Evolutionary conservation across 2,113 vertebrate genomes (phyloP).

Genomic region (Lophotis ruficrista): DNA sequence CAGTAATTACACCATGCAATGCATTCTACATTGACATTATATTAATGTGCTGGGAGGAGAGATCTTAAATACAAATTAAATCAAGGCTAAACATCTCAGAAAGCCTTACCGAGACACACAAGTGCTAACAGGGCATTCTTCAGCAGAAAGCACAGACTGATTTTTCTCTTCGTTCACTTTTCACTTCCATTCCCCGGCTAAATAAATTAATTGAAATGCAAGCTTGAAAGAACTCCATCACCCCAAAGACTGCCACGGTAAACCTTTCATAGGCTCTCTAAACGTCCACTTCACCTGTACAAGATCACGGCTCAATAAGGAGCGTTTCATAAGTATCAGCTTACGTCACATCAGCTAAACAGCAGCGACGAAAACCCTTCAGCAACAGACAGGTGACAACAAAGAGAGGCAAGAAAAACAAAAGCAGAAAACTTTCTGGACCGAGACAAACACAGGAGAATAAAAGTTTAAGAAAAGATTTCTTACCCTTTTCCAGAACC

Average conservation of each 20-base stretch:
- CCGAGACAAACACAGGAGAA: constrained; percentile 53
- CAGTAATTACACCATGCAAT: constrained; percentile 66
- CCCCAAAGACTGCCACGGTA: not conserved
- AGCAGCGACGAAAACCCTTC: not conserved
- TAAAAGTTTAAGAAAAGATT: constrained; percentile 67
- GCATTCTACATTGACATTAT: constrained; percentile 67
- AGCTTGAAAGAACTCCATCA: not conserved
- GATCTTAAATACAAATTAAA: constrained; percentile 68
- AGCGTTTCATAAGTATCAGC: not conserved
- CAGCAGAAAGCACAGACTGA: not conserved
- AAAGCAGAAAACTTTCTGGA: constrained; percentile 63
- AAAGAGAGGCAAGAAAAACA: constrained; percentile 1
- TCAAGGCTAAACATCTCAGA: constrained; percentile 64
- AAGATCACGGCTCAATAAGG: not conserved
- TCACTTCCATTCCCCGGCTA: constrained; percentile 24
- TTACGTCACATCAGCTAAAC: not conserved
- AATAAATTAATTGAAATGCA: constrained; percentile 15
- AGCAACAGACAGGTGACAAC: constrained; percentile 28
- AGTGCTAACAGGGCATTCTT: constrained; percentile 32
- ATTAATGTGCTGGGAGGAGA: constrained; percentile 69
- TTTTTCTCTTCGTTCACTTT: not conserved
- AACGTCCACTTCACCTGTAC: constrained; percentile 26
- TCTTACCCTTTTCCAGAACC: constrained; percentile 53
- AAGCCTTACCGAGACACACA: not conserved
- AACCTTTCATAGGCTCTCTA: not conserved